A percentile compares a stretch with the other conserved stretches of the same genome.
Evolutionary conservation across 92 coral and sea anemone species (phyloP).

Genomic region (Chrysogorgia sp.): DNA sequence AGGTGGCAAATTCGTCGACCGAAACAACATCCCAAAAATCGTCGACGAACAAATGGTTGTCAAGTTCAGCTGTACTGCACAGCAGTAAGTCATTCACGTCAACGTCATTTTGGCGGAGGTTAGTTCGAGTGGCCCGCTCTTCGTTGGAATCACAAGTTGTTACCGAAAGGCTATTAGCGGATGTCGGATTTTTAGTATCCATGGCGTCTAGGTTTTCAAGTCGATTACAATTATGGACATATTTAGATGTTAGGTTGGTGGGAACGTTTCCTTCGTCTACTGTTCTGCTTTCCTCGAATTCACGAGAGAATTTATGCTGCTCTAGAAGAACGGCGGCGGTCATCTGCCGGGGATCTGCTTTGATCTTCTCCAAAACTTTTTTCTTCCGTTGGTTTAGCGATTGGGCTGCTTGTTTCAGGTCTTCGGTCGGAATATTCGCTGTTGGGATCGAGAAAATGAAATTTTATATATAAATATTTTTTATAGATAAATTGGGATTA

Average conservation of each 20-base stretch:
- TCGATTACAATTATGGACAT: background rate
- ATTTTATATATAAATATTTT: background rate
- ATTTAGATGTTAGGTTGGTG: background rate
- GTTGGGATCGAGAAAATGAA: conserved; percentile 3
- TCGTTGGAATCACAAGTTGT: background rate
- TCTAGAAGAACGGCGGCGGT: background rate
- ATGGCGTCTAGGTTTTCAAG: background rate
- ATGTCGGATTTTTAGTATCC: background rate
- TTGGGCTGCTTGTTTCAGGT: background rate
- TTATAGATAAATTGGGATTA: background rate
- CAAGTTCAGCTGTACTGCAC: background rate
- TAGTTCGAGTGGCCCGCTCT: background rate
- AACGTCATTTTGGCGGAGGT: too few relatives aligned
- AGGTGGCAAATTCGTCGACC: conserved; percentile 1
- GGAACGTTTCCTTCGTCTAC: background rate
- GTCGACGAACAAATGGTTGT: background rate
- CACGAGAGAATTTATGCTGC: background rate
- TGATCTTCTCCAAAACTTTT: conserved; percentile 20
- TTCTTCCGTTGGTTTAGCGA: conserved; percentile 21
- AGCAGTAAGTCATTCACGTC: background rate
- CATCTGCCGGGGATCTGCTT: conserved; percentile 6
- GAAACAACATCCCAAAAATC: conserved; percentile 38
- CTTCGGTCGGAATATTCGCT: background rate
- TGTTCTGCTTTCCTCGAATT: background rate
- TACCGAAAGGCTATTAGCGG: background rate